Conservation (phyloP, 2,797 vertebrate genomes). For the Bradypus variegatus region DNA sequence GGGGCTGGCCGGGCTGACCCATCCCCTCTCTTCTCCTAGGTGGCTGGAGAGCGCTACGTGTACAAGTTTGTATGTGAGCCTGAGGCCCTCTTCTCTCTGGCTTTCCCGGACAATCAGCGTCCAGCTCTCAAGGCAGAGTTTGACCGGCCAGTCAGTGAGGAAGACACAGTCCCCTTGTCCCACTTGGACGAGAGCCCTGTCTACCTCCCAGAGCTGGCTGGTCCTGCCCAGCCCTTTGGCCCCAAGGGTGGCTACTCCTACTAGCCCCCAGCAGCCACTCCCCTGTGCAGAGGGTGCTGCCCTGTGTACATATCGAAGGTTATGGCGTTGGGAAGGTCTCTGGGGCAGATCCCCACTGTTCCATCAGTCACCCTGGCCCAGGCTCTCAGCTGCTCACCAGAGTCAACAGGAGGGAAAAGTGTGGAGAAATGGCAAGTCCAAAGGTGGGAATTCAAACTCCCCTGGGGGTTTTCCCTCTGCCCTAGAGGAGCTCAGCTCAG, state of each 20-base stretch:
- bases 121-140: slow-evolving; percentile 87
- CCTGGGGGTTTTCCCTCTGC: not conserved
- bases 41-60: slow-evolving; percentile 97
- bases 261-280: slow-evolving; percentile 68
- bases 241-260: slow-evolving; percentile 86
- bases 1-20: not conserved
- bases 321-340: slow-evolving; percentile 43
- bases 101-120: slow-evolving; percentile 93
- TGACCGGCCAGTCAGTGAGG: slow-evolving; percentile 89
- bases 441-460: not conserved
- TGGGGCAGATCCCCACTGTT: not conserved
- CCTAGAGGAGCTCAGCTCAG: not conserved
- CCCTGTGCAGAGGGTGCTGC: not conserved
- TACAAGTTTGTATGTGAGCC: slow-evolving; percentile 99
- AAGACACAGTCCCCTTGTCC: slow-evolving; percentile 93
- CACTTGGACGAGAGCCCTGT: slow-evolving; percentile 86
- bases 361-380: not conserved
- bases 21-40: slow-evolving; percentile 71
- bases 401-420: not conserved
- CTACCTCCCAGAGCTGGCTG: slow-evolving; percentile 81
- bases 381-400: slow-evolving; percentile 28
- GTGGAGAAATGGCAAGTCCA: not conserved
- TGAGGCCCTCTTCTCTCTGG: slow-evolving; percentile 92
- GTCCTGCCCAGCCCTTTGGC: slow-evolving; percentile 84
- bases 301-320: slow-evolving; percentile 38